Percentiles rank a stretch among this genome's conserved stretches.
phyloP scores from a whole-genome alignment of 2,888 invertebrate species.

The Clivina fossor region DNA sequence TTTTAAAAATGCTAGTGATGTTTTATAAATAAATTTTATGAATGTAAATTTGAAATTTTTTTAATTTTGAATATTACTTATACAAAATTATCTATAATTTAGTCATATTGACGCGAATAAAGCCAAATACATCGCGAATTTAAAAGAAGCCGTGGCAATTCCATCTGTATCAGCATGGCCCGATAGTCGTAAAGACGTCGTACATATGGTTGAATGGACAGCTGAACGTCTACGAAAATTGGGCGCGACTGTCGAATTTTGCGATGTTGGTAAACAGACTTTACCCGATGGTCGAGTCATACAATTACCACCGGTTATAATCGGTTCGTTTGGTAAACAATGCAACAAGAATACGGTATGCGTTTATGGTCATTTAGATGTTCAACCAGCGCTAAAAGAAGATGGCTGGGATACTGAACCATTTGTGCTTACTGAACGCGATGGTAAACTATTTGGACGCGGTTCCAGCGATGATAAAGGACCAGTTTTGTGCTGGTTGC shows the following conservation, averaged over 20 bases:
- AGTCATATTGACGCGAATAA: conserved; percentile 81
- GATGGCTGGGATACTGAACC: conserved; percentile 98
- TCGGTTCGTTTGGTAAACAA: conserved; percentile 80
- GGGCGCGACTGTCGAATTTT: conserved; percentile 71
- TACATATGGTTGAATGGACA: conserved; percentile 85
- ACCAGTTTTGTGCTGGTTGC: conserved; percentile 92
- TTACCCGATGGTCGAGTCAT: conserved; percentile 71
- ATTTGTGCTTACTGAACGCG: conserved; percentile 82
- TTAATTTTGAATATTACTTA: too few species aligned
- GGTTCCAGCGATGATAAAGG: conserved; percentile 93
- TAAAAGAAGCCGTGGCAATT: conserved; percentile 87
- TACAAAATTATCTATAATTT: conserved; percentile 41
- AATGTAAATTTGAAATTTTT: too few species aligned
- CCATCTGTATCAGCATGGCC: conserved; percentile 94
- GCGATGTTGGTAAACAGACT: conserved; percentile 75
- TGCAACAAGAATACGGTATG: conserved; percentile 88
- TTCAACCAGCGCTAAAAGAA: conserved; percentile 82
- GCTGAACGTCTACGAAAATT: conserved; percentile 67
- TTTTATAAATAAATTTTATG: too few species aligned
- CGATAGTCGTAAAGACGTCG: conserved; percentile 76
- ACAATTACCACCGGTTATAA: conserved; percentile 81
- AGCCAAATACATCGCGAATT: conserved; percentile 70
- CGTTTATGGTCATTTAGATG: conserved; percentile 97
- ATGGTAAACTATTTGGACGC: conserved; percentile 88
- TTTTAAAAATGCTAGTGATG: background rate